Percentiles rank a stretch among this genome's conserved stretches.
Evolutionary conservation across 2,888 invertebrate species (phyloP).

Genomic region (Griposia aprilina): DNA sequence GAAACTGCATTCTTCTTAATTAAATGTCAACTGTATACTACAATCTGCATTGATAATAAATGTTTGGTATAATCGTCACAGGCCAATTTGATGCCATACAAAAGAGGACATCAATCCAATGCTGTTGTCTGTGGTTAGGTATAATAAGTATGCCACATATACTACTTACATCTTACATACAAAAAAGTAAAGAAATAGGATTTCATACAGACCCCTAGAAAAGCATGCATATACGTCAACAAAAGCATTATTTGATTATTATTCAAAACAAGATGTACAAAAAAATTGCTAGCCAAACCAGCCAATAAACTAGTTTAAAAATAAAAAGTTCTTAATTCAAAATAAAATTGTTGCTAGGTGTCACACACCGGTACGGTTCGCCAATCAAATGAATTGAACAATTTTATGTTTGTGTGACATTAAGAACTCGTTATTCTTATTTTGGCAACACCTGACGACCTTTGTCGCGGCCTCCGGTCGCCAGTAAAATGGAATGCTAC

Average conservation of each 20-base stretch:
- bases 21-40: not conserved
- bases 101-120: not conserved
- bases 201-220: not conserved
- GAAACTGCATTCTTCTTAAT: not conserved
- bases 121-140: not conserved
- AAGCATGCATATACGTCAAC: not conserved
- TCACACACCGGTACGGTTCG: slow-evolving; percentile 64
- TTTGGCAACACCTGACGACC: slow-evolving; percentile 84
- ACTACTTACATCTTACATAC: not conserved
- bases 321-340: slow-evolving; percentile 37
- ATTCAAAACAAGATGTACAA: not conserved
- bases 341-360: slow-evolving; percentile 72
- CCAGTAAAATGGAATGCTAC: slow-evolving; percentile 44
- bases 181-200: not conserved
- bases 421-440: slow-evolving; percentile 82
- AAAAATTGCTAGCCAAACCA: not conserved
- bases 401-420: slow-evolving; percentile 78
- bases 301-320: slow-evolving; percentile 6
- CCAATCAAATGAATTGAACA: slow-evolving; percentile 42
- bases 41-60: not conserved
- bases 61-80: no score
- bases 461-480: slow-evolving; percentile 75
- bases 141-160: no score
- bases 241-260: not conserved
- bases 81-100: not conserved